phyloP scores from a whole-genome alignment of 2,113 vertebrate genomes.

The Brachyhypopomus occidentalis region DNA sequence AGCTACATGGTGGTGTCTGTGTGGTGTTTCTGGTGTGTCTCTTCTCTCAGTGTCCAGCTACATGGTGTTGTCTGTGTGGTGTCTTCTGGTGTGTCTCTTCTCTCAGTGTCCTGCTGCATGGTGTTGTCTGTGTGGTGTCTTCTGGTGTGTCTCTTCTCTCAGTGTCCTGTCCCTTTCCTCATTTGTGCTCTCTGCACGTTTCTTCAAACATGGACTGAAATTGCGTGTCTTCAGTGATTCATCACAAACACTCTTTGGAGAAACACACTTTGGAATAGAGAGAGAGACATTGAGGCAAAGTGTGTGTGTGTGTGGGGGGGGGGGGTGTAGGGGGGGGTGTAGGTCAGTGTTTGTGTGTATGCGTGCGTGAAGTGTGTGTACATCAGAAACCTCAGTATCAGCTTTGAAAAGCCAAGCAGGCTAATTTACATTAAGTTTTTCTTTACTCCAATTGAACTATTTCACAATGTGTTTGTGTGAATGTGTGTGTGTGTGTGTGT shows the following conservation, averaged over 20 bases:
- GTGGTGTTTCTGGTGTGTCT: too few species aligned
- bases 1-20: too few species aligned
- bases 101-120: too few species aligned
- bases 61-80: too few species aligned
- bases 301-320: not conserved
- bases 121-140: not conserved
- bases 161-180: not conserved
- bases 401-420: constrained; percentile 18
- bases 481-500: constrained; percentile 8
- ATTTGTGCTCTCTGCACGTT: constrained; percentile 12
- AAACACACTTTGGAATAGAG: not conserved
- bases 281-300: not conserved
- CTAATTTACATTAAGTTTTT: constrained; percentile 40
- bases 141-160: not conserved
- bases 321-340: too few species aligned
- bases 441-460: constrained; percentile 6
- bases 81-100: too few species aligned
- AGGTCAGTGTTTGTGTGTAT: not conserved
- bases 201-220: constrained; percentile 33
- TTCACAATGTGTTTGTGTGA: constrained; percentile 16
- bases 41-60: too few species aligned
- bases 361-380: constrained; percentile 9
- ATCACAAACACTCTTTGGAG: constrained; percentile 15
- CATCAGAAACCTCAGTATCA: constrained; percentile 16
- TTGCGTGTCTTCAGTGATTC: constrained; percentile 38